A percentile compares a stretch with the other conserved stretches of the same genome.
Conservation (phyloP, 2,797 vertebrate genomes). For the Anguilla megastoma region DNA sequence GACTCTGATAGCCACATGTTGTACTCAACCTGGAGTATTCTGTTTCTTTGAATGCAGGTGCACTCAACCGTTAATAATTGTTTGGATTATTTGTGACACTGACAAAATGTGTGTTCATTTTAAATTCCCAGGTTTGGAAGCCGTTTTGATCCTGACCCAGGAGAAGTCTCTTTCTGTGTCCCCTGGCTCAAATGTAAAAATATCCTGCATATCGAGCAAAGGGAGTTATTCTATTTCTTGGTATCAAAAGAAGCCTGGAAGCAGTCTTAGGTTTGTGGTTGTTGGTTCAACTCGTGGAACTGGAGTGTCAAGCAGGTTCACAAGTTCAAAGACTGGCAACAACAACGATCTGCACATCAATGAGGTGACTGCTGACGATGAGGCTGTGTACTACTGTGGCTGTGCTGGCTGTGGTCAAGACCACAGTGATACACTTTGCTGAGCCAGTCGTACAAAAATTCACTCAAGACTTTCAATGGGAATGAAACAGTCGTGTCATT, state of each 20-base stretch:
- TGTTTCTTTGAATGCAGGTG: background rate
- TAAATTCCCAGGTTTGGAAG: constrained; percentile 17
- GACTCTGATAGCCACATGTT: background rate
- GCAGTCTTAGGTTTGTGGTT: constrained; percentile 16
- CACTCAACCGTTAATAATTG: background rate
- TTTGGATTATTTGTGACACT: background rate
- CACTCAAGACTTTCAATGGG: background rate
- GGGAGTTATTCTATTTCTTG: no score
- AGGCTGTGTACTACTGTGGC: constrained; percentile 39
- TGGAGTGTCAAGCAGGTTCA: constrained; percentile 34
- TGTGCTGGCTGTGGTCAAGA: background rate
- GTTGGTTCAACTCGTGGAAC: background rate
- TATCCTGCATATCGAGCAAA: constrained; percentile 36
- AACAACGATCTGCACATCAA: constrained; percentile 30
- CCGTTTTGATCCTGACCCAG: constrained; percentile 36
- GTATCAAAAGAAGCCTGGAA: constrained; percentile 39
- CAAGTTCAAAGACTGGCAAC: constrained; percentile 6
- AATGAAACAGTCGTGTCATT: background rate
- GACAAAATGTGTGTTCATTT: background rate
- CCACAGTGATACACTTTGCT: constrained; percentile 41
- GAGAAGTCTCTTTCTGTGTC: constrained; percentile 34
- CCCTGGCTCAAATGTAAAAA: constrained; percentile 21
- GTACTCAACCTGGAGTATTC: background rate
- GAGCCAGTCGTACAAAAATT: constrained; percentile 45
- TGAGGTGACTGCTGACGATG: constrained; percentile 29